Percentiles rank a stretch among this genome's conserved stretches.
Conservation (phyloP, 2,888 invertebrate species). For the Germaria angustata region DNA sequence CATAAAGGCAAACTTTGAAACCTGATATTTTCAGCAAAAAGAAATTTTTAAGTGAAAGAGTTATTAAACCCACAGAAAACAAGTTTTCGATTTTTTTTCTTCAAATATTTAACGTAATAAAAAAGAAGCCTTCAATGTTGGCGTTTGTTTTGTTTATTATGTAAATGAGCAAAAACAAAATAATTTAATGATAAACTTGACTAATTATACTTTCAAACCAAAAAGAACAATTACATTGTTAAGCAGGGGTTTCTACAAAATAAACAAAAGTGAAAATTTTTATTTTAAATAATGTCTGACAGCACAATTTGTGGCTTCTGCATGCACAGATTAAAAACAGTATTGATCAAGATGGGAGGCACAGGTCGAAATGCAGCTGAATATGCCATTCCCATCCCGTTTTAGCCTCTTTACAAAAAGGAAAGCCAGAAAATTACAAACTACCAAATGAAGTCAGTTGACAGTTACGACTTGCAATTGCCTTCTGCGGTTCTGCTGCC, state of each 20-base stretch:
- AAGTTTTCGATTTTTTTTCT: slow-evolving; percentile 41
- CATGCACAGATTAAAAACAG: too few relatives aligned
- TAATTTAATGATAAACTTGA: slow-evolving; percentile 45
- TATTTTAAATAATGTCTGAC: too few relatives aligned
- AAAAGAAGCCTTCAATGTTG: slow-evolving; percentile 20
- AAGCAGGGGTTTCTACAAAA: background rate
- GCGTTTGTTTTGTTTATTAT: slow-evolving; percentile 7
- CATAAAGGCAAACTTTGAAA: slow-evolving; percentile 10
- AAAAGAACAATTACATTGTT: slow-evolving; percentile 7
- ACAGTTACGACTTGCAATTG: too few relatives aligned
- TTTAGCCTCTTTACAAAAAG: too few relatives aligned
- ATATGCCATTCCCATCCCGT: too few relatives aligned
- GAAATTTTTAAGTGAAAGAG: slow-evolving; percentile 60
- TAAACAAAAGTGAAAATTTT: background rate
- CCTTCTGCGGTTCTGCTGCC: too few relatives aligned
- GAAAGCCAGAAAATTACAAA: too few relatives aligned
- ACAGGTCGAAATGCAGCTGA: too few relatives aligned
- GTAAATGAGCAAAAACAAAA: slow-evolving; percentile 16
- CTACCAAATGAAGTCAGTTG: too few relatives aligned
- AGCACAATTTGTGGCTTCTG: too few relatives aligned
- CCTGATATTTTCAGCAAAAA: slow-evolving; percentile 48
- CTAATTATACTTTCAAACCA: slow-evolving; percentile 5
- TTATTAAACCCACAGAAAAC: slow-evolving; percentile 34
- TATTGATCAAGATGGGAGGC: too few relatives aligned
- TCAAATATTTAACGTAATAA: slow-evolving; percentile 19